Evolutionary conservation across 2,888 invertebrate genomes (phyloP), one percentile per base, ranked within the genome.

Genomic region (Megaustenia siamemsis): DNA sequence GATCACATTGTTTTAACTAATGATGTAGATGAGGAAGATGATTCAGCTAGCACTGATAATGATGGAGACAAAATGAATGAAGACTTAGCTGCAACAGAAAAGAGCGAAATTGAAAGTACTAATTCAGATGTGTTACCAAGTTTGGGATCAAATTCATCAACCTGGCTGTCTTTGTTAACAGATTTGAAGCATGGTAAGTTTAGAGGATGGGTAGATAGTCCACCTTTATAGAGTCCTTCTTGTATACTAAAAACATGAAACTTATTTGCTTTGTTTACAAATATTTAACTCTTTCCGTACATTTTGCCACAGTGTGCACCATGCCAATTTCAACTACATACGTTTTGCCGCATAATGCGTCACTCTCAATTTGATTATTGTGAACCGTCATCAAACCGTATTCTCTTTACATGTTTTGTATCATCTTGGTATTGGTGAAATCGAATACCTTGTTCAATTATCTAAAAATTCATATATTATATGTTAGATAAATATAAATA

Each of bases 41-140:
- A 68, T 38, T 68, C 68, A 35, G 8, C 68, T 24, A 73, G 45
- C 71, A 73, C 3, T 68, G 71, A 45, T n/a, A 73, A 45, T 73
- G 28, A 73, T 18, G 4, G 10, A 28, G 43, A 73, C 18, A 21
- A 49, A 73, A 32, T 0, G 38, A 24, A 69, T 69, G 40, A 1
- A 28, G 15, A 18, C 15, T 32, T 5, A 32, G 49, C 49, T 49
- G 73, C 49, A 4, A 49, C 15, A 35, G 32, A 49, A 49, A 8
- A 73, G 18, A 43, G 10, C 21, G 53, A 35, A 18, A 32, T 15
- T 35, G 5, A 15, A 5, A n/a, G 32, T n/a, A 4, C 12, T 45
- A 24, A 43, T 40, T 15, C 69, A 15, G 43, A 18, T 69, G 40
- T 69, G n/a, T 24, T 38, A 66, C 38, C 21, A 8, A 1, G 38